Evolutionary conservation across 2,888 invertebrate species (phyloP), one percentile per base, ranked within the genome.

Genomic region (Mycalesis mineus): DNA sequence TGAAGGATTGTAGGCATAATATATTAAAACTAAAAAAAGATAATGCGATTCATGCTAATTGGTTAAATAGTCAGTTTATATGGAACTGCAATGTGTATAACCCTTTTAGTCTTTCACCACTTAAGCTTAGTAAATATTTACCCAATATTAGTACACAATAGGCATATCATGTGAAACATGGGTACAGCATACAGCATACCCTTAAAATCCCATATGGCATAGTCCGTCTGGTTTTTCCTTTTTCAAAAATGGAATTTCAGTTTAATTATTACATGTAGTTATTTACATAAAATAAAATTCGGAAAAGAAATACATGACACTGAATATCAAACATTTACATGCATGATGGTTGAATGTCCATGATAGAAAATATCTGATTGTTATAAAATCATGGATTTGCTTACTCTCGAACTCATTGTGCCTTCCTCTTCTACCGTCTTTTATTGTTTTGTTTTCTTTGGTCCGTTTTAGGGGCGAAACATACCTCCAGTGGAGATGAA

Each of bases 401-500:
- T 48, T 55, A 55, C 48, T 40, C 48, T 31, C 13, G 33, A 55
- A 31, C 13, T 15, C 48, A 40, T 55, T 1, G 36, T 11, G 9
- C 11, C 4, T 36, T 11, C 4, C 36, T 36, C 11, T 36, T 36
- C 36, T 1, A 11, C 11, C 36, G 33, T 33, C 9, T 33, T 9
- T 36, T 36, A 11, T 11, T 36, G 4, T 36, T 36, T 36, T 11
- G 7, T 36, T 22, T 22, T 22, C 22, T 11, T 9, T 17, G 28
- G 15, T 15, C 49, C 15, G 29, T 56, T 61, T 54, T 57, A 89
- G 87, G 85, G 62, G 80, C 87, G 33, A 90, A 91, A 69, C 90
- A 90, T 65, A 78, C 85, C 57, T 87, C 88, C 82, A 79, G 91
- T 82, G 78, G 91, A 72, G 80, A 91, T 87, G 85, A 91, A 72